These are phyloP conservation scores for Xestia xanthographa DNA, from an alignment of 2,888 invertebrate genomes.

Conservation along the genomic window DNA sequence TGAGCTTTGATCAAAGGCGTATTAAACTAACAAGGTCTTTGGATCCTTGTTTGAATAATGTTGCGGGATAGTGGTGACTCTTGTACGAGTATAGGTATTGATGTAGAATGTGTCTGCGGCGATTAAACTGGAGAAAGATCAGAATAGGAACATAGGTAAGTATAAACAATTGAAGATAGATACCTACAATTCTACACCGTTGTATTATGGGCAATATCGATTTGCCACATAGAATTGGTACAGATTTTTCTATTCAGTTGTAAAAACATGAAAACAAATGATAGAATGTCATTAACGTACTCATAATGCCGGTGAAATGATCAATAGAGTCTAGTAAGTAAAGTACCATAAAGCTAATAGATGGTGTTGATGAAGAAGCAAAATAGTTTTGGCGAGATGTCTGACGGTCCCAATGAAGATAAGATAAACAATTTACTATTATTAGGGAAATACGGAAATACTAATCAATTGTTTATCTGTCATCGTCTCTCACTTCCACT, in stretches of 20 bases:
- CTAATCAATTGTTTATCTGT: background rate
- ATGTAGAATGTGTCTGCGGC: background rate
- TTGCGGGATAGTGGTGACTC: slow-evolving; percentile 7
- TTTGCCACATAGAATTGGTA: background rate
- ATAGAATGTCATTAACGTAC: background rate
- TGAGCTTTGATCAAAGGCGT: slow-evolving; percentile 57
- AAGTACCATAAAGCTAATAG: background rate
- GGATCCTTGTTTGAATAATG: slow-evolving; percentile 46
- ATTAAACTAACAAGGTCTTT: slow-evolving; percentile 48
- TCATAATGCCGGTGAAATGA: background rate
- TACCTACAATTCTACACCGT: background rate
- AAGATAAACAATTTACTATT: background rate
- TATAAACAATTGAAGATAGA: background rate
- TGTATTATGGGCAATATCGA: background rate
- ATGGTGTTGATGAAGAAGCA: background rate
- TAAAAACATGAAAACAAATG: background rate
- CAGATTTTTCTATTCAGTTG: background rate
- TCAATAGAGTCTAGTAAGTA: slow-evolving; percentile 1
- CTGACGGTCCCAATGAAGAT: background rate
- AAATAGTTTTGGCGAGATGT: background rate
- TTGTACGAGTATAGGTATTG: background rate
- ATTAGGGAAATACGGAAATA: too few relatives aligned
- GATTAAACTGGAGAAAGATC: background rate
- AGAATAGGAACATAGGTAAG: background rate
- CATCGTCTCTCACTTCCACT: background rate